Evolutionary conservation across 2,113 vertebrate genomes (phyloP), one percentile per base, ranked within the genome.

Genomic region (Cyprinodon variegatus): DNA sequence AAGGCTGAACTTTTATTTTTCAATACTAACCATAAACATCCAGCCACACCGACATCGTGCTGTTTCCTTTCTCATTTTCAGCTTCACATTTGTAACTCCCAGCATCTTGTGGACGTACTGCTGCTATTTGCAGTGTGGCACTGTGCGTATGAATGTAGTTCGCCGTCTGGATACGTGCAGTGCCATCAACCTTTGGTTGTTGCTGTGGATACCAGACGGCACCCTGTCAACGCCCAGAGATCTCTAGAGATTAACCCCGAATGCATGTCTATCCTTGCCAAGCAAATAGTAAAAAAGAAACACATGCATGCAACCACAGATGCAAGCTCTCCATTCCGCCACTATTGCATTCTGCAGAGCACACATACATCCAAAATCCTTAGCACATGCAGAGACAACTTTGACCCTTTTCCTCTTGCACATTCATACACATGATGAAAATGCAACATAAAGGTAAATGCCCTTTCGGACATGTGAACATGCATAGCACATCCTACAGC

Each of bases 41-140:
- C 65, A 99, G 96, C 93, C 94, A 95, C 89, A 96, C 93, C 1
- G 94, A 95, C 91, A 94, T 95, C 69, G 85, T 91, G 87, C 90
- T 95, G 81, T 79, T 89, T 83, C 97, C 97, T 1, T 94, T 96
- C 79, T 94, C 70, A 75, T 99, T 99, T 91, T 83, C 79, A 46
- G 96, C 97, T 77, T 96, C 93, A 89, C 98, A 99, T n/a, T 79
- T 93, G 93, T 97, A 98, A 68, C 87, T 93, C 77, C 98, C 97
- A 10, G 95, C 90, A 78, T 99, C 96, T 74, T 91, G 93, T 45
- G 91, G 92, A 73, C 84, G 90, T 82, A 96, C 96, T 20, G 95
- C 90, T 61, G 68, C 75, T 80, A 97, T 96, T 70, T 88, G 94
- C 83, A 99, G 71, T 0, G 82, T 95, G 86, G 93, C 89, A 80